Base-by-base conservation (phyloP, 2,888 invertebrate genomes). In the Petrolisthes manimaculis region DNA sequence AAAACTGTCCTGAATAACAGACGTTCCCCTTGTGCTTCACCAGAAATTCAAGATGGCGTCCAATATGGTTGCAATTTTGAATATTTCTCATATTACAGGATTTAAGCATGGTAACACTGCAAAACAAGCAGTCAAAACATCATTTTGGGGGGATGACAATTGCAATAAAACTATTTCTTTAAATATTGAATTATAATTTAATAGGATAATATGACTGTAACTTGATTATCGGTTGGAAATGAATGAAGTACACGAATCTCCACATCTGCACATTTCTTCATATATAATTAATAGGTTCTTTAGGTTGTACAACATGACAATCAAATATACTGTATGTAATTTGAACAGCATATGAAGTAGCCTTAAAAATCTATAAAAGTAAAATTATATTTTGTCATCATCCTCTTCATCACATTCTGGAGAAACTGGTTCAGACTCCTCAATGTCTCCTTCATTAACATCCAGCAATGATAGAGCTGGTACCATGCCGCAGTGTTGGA, bases 391-490 rank as follows among this genome's bases (percentile, higher is more conserved):
- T 71, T 71, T 18, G 71, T 71, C 71, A 61, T 61, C 61, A 71
- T 71, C 71, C 12, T 71, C 71, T 71, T 71, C 71, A 71, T 71
- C 71, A 71, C 71, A n/a, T 14, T n/a, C 71, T 71, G 71, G 71
- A 71, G 71, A 71, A 71, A 71, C 71, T 71, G 71, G 71, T 4
- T 21, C 71, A 71, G 71, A 71, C 51, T 78, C 1, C 78, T 78
- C 78, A 51, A 78, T 51, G 24, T 78, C 78, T 51, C 53, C 78
- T 78, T 1, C 53, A 51, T 78, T 53, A 51, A 53, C 78, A 78
- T 78, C 78, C 78, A 78, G 78, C 78, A 78, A 14, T 78, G 78
- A 53, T 78, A 1, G 53, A 78, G 78, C 53, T 78, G 51, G 78
- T 37, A 37, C 37, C 37, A 37, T 78, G 78, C 53, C 6, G 78